These are phyloP conservation scores for Cynoglossus semilaevis DNA, from an alignment of 2,113 vertebrate species.

Conservation along the genomic window DNA sequence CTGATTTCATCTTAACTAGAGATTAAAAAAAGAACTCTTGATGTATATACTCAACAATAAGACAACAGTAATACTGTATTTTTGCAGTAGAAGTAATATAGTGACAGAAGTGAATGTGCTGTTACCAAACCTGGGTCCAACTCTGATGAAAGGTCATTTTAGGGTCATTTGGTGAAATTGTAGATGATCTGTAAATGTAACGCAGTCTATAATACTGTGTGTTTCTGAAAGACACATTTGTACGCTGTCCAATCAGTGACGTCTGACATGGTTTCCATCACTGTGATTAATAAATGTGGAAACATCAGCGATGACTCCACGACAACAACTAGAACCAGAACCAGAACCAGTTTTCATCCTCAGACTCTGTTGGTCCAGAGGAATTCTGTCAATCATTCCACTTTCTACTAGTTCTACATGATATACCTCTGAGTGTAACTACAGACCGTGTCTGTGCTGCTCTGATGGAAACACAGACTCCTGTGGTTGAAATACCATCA, in stretches of 20 bases:
- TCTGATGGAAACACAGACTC: too few relatives aligned
- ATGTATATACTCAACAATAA: constrained; percentile 21
- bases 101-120: constrained; percentile 58
- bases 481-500: too few relatives aligned
- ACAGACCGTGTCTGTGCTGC: too few relatives aligned
- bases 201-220: too few relatives aligned
- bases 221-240: not conserved
- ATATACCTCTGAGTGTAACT: too few relatives aligned
- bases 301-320: too few relatives aligned
- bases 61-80: constrained; percentile 2
- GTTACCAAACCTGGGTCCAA: constrained; percentile 24
- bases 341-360: too few relatives aligned
- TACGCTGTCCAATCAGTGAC: constrained; percentile 2
- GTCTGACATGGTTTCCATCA: constrained; percentile 17
- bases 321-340: too few relatives aligned
- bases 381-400: too few relatives aligned
- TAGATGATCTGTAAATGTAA: too few relatives aligned
- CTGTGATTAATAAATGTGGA: not conserved
- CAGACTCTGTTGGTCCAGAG: too few relatives aligned
- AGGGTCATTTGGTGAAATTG: not conserved
- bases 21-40: constrained; percentile 30
- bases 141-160: not conserved
- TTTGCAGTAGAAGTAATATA: constrained; percentile 32
- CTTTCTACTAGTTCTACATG: too few relatives aligned
- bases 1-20: constrained; percentile 29